Conservation (phyloP, 2,113 vertebrate genomes). For the Uria lomvia region DNA sequence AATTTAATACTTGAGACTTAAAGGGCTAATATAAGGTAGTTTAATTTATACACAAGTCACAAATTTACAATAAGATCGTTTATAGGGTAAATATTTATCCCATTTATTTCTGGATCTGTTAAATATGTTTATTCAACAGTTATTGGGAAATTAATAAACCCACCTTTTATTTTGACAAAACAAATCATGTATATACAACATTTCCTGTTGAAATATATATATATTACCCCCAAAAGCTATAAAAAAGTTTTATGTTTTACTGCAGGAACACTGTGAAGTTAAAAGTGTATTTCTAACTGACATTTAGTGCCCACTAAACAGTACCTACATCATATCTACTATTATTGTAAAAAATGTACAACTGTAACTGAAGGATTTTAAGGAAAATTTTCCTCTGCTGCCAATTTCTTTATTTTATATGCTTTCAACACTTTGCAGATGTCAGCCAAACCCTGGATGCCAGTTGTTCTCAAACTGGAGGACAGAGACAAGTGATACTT, state of each 20-base stretch:
- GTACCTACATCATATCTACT: not conserved
- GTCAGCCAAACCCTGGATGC: not conserved
- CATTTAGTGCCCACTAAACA: not conserved
- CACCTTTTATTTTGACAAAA: not conserved
- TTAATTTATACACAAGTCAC: fast-evolving
- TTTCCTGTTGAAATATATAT: not conserved
- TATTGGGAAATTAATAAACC: not conserved
- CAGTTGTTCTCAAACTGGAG: not conserved
- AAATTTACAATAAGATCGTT: not conserved
- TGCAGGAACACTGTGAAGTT: not conserved
- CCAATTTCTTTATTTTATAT: not conserved
- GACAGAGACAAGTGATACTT: not conserved
- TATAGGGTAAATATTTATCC: not conserved
- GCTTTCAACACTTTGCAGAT: not conserved
- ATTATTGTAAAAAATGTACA: not conserved
- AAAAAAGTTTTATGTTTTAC: not conserved
- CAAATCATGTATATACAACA: not conserved
- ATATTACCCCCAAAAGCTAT: not conserved
- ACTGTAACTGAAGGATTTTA: not conserved
- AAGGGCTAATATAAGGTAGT: not conserved
- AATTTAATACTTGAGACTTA: not conserved
- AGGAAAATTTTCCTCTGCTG: not conserved
- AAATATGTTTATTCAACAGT: not conserved
- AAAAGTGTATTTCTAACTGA: not conserved
- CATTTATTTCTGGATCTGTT: not conserved